A percentile compares a stretch with the other conserved stretches of the same genome.
Evolutionary conservation across 1,140 invertebrate species (phyloP).

Genomic region (Pararge aegeria): DNA sequence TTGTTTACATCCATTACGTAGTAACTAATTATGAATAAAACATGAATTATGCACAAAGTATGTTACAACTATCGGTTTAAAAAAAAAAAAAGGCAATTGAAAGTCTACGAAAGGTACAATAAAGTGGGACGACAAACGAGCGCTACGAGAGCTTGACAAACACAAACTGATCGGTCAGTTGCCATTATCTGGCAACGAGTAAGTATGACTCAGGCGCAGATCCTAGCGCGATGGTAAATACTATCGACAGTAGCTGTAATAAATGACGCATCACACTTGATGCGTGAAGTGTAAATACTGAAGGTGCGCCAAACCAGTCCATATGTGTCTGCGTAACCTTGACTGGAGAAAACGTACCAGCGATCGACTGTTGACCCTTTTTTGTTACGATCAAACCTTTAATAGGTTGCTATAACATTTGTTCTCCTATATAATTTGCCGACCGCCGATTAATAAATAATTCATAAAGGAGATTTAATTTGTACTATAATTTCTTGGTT

Average conservation of each 20-base stretch:
- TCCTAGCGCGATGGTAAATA: constrained; percentile 64
- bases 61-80: constrained; percentile 1
- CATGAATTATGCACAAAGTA: constrained; percentile 19
- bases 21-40: constrained; percentile 25
- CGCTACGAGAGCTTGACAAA: constrained; percentile 38
- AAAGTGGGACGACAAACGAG: constrained; percentile 29
- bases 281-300: constrained; percentile 44
- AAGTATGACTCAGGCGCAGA: constrained; percentile 60
- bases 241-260: constrained; percentile 43
- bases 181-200: constrained; percentile 49
- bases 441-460: constrained; percentile 16
- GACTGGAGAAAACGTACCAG: constrained; percentile 37
- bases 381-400: constrained; percentile 14
- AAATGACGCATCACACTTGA: constrained; percentile 57
- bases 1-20: constrained; percentile 33
- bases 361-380: constrained; percentile 23
- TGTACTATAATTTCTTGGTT: constrained; percentile 13
- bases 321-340: constrained; percentile 39
- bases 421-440: constrained; percentile 11
- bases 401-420: constrained; percentile 8
- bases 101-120: constrained; percentile 2
- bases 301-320: constrained; percentile 51
- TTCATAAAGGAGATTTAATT: constrained; percentile 19
- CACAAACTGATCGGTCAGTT: constrained; percentile 47
- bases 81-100: constrained; percentile 9